Evolutionary conservation across 2,113 vertebrate genomes (phyloP), one percentile per base, ranked within the genome.

Genomic region (Geothlypis trichas): DNA sequence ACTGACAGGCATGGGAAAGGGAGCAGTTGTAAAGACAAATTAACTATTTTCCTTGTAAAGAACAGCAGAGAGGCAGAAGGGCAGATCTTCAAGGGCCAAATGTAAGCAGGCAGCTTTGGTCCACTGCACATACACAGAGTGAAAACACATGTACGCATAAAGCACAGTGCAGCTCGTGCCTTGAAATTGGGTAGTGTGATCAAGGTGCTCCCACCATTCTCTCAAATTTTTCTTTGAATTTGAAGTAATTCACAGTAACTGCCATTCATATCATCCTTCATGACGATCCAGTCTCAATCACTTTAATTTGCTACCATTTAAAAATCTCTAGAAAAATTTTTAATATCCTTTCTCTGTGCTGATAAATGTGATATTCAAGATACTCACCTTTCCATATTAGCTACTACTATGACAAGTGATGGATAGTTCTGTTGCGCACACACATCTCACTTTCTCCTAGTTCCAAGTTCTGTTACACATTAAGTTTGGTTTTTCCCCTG

Each of bases 101-200:
- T 15, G 0, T 21, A 69, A 54, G 28, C 0, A 0, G 14, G 22
- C 10, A 57, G 26, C 33, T 33, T 39, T 1, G 0, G 20, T 62
- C 30, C 54, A n/a, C 26, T 39, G 5, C 3, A 33, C 2, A 7
- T 5, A 28, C 1, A 7, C 24, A 30, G 18, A 57, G 5, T 31
- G 18, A 80, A 65, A 87, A 20, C 16, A 44, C 4, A 0, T 4
- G 5, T 3, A 27, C 7, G 8, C 18, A 33, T 18, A 21, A 2
- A 65, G 35, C 27, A 73, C 13, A 61, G 14, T 4, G 8, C 4
- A 82, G 31, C 33, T 72, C 84, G 41, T 5, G 0, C 17, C 47
- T n/a, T 61, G 26, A 76, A 76, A 30, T 0, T n/a, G 10, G 27
- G 21, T 28, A 63, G 11, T 4, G 5, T 63, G 15, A 12, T 22